Base-by-base conservation (phyloP, 1,140 invertebrate genomes). In the Nomia melanderi region DNA sequence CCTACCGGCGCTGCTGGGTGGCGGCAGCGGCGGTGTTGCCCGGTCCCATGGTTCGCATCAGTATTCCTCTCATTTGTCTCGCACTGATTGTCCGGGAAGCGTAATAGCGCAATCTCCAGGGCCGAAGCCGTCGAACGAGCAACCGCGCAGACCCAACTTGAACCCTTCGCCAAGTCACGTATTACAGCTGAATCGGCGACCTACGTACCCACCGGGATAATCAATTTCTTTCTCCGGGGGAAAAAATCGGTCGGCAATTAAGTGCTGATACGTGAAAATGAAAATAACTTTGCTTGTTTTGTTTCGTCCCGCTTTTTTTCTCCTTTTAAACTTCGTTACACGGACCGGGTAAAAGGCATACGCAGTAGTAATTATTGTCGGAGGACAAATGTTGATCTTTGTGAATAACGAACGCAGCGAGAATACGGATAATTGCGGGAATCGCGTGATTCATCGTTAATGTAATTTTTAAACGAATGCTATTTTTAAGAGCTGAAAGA, bases 31-130 rank as follows among this genome's bases (percentile, higher is more conserved):
- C 27, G 41, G 8, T 47, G 23, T 27, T 27, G 14, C 6, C 64
- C 39, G 53, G 41, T 54, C 64, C 54, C 62, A 25, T 57, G 73
- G 36, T 36, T 57, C 71, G 72, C 82, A 88, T 88, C 82, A 87
- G 86, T 88, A 88, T 87, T 88, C 87, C 80, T 83, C 81, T 84
- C 86, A 86, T 88, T 88, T 88, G 86, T 87, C 81, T 79, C 85
- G 74, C 82, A 74, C 85, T 88, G 86, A 88, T 88, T 87, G 85
- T 87, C 79, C 82, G 65, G 77, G 80, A 80, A 85, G 77, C 85
- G 86, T 86, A 86, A 86, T 87, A 81, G 87, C 69, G 87, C 83
- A 86, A 87, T 88, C 85, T 87, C 78, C 73, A 54, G 81, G 63
- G 63, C 56, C 33, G 36, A 44, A 69, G 44, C 76, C 65, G 64